phyloP scores from a whole-genome alignment of 2,113 vertebrate species.

The Psophia crepitans region DNA sequence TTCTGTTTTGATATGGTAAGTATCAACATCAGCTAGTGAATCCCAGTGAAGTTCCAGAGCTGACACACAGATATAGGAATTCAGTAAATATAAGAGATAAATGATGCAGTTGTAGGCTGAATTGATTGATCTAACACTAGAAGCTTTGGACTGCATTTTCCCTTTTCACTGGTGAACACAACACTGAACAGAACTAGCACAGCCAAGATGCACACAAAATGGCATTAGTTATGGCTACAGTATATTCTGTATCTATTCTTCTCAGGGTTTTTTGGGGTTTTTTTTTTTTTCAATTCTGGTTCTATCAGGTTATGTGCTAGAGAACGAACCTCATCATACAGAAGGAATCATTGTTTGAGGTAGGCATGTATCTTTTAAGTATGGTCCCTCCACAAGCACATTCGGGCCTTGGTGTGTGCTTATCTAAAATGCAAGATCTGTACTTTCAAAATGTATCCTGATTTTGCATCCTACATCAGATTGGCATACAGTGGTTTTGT shows the following conservation, averaged over 20 bases:
- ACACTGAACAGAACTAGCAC: neutral
- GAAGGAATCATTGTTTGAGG: neutral
- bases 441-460: neutral
- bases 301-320: neutral
- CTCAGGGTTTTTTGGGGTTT: neutral
- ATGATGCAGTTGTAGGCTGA: neutral
- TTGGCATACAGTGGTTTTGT: neutral
- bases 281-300: neutral
- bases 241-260: neutral
- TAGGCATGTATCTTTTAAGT: neutral
- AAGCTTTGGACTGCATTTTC: neutral
- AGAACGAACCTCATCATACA: neutral
- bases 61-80: neutral
- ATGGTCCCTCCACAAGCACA: fast-evolving
- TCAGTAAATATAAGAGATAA: neutral
- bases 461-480: neutral
- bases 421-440: neutral
- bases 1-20: neutral
- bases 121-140: neutral
- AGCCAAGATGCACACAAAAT: neutral
- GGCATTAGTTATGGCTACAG: neutral
- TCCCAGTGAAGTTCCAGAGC: neutral
- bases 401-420: neutral
- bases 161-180: neutral
- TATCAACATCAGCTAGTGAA: neutral